Base-by-base conservation (phyloP, 1,140 invertebrate species). In the Sycobia sp. region DNA sequence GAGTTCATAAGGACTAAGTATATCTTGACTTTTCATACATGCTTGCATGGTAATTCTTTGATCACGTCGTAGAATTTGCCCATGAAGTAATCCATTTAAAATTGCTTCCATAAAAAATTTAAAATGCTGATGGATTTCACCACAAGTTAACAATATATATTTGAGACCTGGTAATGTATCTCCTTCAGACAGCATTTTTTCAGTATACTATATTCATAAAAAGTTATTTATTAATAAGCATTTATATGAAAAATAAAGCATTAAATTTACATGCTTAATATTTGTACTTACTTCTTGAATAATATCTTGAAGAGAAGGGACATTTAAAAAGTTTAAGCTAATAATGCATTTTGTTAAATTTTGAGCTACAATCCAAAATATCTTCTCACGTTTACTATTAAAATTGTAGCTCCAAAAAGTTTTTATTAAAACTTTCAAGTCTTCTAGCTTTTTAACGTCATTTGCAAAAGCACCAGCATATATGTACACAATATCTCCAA, bases 31-130 rank as follows among this genome's bases (percentile, higher is more conserved):
- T 39, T 29, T 49, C 16, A 50, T 13, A 49, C 54, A 54, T 29
- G 65, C 36, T 62, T 75, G 64, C 62, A 70, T 67, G 47, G 70
- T 69, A 14, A 77, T 72, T 62, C 67, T 75, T 61, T 76, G 65
- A 57, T 77, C 73, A 29, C 50, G 73, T 9, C 70, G 51, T 23
- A 71, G 34, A 22, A 70, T 66, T 54, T 66, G 46, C 18, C 76
- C 76, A 50, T 78, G 75, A 41, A 77, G 44, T 8, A 77, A 46
- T 61, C 76, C 76, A 39, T 62, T 34, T 0, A 73, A 51, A 27
- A 78, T 51, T 16, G 65, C 29, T 61, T 67, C 56, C 23, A 64
- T 49, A 11, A 72, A 55, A 67, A 38, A 55, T 11, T 27, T 46
- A 27, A 56, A 46, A 34, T 51, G 36, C 22, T 14, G 27, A 11